Evolutionary conservation across 2,113 vertebrate species (phyloP), one percentile per base, ranked within the genome.

Genomic region (Corynorhinus townsendii): DNA sequence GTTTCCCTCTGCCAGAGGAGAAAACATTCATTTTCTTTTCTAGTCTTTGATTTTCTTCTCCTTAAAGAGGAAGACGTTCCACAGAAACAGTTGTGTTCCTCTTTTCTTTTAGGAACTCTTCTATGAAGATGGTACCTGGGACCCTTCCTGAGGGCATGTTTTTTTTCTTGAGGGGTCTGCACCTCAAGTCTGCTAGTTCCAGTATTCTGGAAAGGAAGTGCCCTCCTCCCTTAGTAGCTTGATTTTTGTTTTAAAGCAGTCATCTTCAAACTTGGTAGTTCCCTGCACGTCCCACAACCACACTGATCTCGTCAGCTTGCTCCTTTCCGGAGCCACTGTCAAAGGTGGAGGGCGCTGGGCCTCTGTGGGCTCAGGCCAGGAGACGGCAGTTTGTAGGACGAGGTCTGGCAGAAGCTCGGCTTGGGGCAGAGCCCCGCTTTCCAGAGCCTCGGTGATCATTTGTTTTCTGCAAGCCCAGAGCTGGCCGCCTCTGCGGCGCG

Each of bases 221-320:
- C 59, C 19, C 19, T 22, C 17, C 26, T 1, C 28, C 15, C 52
- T 30, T 12, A 8, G 3, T 15, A 12, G 12, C 40, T 49, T 17
- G 14, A 14, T 22, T 66, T 69, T 54, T 64, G 56, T 54, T 38
- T 66, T 24, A 22, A 88, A 87, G 66, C 38, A 8, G 20, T 38
- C 26, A 4, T 43, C 52, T 54, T 16, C 72, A 11, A 47, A 77
- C 35, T 43, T 10, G 35, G 10, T 4, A 40, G 33, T 26, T 68
- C 30, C 28, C 16, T 19, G 43, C 16, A 11, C 22, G 19, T 28
- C 47, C 68, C 40, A 8, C 33, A 7, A 5, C 43, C 33, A 7
- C 45, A 14, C 0, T 0, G 11, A 52, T 5, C 40, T 26, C 2
- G 7, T 33, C n/a, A 2, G 26, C 35, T 26, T 47, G 11, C n/a